These are phyloP conservation scores for Steinernema khuongi DNA, from an alignment of 1,140 invertebrate genomes.

Conservation along the genomic window DNA sequence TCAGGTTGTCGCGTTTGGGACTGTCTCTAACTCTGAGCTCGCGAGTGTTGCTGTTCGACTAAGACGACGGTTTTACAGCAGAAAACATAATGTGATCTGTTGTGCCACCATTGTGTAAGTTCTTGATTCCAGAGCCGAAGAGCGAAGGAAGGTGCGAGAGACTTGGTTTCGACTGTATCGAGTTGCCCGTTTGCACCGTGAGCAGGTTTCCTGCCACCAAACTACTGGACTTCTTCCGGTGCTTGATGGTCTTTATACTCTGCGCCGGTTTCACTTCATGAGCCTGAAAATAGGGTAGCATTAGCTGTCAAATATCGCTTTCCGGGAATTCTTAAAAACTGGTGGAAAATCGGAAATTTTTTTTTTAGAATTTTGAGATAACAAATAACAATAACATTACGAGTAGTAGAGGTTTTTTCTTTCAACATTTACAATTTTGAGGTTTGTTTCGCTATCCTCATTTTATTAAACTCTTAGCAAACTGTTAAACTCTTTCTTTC, in stretches of 20 bases:
- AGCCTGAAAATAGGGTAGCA: slow-evolving; percentile 26
- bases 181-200: not conserved
- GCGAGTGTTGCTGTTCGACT: not conserved
- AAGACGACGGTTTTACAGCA: slow-evolving; percentile 9
- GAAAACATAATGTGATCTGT: slow-evolving; percentile 11
- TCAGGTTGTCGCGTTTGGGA: too few relatives aligned
- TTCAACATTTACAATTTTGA: too few relatives aligned
- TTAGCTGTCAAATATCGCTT: not conserved
- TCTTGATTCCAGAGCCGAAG: slow-evolving; percentile 9
- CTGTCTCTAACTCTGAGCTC: too few relatives aligned
- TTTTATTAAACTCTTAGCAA: too few relatives aligned
- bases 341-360: too few relatives aligned
- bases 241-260: slow-evolving; percentile 19
- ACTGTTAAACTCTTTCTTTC: too few relatives aligned
- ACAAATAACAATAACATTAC: too few relatives aligned
- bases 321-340: too few relatives aligned
- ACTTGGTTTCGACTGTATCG: not conserved
- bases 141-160: not conserved
- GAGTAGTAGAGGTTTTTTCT: too few relatives aligned
- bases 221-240: slow-evolving; percentile 31
- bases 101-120: slow-evolving; percentile 11
- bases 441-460: too few relatives aligned
- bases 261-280: slow-evolving; percentile 39
- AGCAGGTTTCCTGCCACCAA: not conserved
- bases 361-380: too few relatives aligned